A percentile compares a stretch with the other conserved stretches of the same genome.
These are phyloP conservation scores for Balaeniceps rex DNA, from an alignment of 2,113 vertebrate genomes.

Conservation along the genomic window DNA sequence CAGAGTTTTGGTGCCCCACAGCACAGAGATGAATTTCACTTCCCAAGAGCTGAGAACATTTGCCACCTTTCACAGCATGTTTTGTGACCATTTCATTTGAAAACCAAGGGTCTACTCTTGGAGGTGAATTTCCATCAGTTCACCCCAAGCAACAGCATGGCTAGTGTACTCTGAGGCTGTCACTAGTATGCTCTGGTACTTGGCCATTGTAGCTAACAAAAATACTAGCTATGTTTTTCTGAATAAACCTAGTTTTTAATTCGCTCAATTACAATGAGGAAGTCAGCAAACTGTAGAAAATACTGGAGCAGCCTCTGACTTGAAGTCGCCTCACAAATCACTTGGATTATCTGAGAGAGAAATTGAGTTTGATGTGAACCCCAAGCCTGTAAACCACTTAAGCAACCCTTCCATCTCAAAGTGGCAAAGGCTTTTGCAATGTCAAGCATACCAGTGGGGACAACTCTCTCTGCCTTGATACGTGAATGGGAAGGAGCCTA, in stretches of 20 bases:
- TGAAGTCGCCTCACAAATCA: not conserved
- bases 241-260: not conserved
- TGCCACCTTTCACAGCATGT: not conserved
- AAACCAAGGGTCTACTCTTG: not conserved
- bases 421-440: not conserved
- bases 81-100: not conserved
- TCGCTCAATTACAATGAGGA: not conserved
- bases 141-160: not conserved
- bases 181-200: not conserved
- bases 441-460: not conserved
- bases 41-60: not conserved
- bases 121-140: not conserved
- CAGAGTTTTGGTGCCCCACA: not conserved
- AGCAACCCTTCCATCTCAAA: not conserved
- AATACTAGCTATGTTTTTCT: not conserved
- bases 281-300: not conserved
- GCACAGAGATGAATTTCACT: not conserved
- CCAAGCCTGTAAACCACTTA: not conserved
- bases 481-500: not conserved
- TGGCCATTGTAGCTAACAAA: not conserved
- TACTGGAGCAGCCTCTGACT: not conserved
- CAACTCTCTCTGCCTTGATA: not conserved
- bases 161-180: not conserved
- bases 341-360: not conserved
- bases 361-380: not conserved